Evolutionary conservation across 2,797 vertebrate species (phyloP).

Genomic region (Paramormyrops hopkinsi): DNA sequence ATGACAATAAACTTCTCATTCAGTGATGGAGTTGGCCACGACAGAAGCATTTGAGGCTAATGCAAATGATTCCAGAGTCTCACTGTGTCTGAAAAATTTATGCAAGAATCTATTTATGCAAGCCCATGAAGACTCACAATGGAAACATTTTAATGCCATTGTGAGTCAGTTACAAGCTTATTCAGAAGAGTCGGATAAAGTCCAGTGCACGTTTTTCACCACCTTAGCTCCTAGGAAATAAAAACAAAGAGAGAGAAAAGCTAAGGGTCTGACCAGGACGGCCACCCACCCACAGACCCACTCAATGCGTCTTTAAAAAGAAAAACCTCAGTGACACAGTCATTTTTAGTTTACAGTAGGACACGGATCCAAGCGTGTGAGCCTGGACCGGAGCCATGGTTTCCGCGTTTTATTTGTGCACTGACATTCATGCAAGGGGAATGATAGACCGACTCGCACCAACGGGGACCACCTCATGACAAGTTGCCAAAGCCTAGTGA

Average conservation of each 20-base stretch:
- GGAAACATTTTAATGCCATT: not conserved
- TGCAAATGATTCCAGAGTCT: not conserved
- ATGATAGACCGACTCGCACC: not conserved
- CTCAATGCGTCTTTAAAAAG: not conserved
- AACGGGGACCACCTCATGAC: conserved; percentile 7
- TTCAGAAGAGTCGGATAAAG: not conserved
- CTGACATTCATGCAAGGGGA: not conserved
- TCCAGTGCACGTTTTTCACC: not conserved
- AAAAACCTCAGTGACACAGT: not conserved
- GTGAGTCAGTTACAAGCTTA: not conserved
- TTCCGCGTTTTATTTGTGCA: conserved; percentile 32
- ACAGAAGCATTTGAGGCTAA: not conserved
- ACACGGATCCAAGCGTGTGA: not conserved
- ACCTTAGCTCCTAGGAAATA: not conserved
- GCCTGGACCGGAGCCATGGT: not conserved
- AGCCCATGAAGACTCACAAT: not conserved
- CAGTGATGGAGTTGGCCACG: not conserved
- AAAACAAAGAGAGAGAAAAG: not conserved
- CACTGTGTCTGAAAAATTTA: not conserved
- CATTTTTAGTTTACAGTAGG: conserved; percentile 14
- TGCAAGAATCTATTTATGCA: not conserved
- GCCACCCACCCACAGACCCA: conserved; percentile 3
- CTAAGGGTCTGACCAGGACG: too few species aligned
- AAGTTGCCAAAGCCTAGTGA: conserved; percentile 10
- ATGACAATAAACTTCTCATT: not conserved